Conservation (phyloP, 2,113 vertebrate species). For the Forbesichthys agassizii region DNA sequence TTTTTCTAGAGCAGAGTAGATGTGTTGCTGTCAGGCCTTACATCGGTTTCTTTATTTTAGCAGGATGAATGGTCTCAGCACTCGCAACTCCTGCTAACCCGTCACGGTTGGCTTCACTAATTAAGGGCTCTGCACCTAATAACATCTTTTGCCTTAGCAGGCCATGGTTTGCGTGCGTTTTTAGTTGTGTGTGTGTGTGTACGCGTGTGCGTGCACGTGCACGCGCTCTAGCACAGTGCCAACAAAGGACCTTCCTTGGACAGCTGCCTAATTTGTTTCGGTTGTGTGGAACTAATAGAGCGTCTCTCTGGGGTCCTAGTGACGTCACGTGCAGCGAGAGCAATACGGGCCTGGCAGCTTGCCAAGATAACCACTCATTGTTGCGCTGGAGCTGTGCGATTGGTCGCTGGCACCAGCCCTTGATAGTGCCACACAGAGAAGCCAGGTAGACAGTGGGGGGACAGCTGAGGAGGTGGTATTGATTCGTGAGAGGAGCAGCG, state of each 20-base stretch:
- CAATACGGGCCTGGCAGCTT: slow-evolving; percentile 60
- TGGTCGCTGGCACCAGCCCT: slow-evolving; percentile 53
- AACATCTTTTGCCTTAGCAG: too few species aligned
- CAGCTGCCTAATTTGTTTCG: slow-evolving; percentile 78
- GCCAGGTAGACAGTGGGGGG: slow-evolving; percentile 3
- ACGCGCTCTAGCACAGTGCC: slow-evolving; percentile 20
- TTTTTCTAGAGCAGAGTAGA: neutral
- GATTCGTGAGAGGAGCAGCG: slow-evolving; percentile 31
- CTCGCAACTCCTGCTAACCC: too few species aligned
- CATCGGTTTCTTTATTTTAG: too few species aligned
- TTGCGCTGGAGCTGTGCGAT: slow-evolving; percentile 67
- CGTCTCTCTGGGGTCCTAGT: slow-evolving; percentile 63
- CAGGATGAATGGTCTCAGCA: too few species aligned
- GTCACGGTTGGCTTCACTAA: too few species aligned
- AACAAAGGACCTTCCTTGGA: slow-evolving; percentile 65
- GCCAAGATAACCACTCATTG: slow-evolving; percentile 69
- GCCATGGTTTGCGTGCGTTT: neutral
- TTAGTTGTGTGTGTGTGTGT: neutral
- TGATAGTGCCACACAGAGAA: slow-evolving; percentile 23
- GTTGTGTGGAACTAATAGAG: slow-evolving; percentile 66
- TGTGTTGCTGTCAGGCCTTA: too few species aligned
- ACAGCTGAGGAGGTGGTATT: slow-evolving; percentile 12
- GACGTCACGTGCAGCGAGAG: slow-evolving; percentile 66
- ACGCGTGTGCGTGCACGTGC: neutral
- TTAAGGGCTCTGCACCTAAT: too few species aligned